These are phyloP conservation scores for Capreolus pygargus DNA, from an alignment of 2,113 vertebrate genomes.

Conservation along the genomic window DNA sequence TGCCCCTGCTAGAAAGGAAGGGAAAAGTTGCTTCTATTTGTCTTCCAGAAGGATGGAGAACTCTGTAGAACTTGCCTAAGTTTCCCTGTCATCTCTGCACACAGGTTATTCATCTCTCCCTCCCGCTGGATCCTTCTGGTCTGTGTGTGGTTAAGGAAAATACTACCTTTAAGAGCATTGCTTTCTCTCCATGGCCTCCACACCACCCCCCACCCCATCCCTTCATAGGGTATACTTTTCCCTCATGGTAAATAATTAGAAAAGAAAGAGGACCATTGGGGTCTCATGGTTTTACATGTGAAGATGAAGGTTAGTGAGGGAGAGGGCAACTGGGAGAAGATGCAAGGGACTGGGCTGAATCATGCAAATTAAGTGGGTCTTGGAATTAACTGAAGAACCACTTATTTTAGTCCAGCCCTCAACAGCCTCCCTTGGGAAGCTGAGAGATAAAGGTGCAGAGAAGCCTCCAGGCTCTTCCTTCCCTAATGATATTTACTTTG, in stretches of 20 bases:
- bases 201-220: rapidly evolving
- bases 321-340: not conserved
- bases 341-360: not conserved
- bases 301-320: not conserved
- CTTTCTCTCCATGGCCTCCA: not conserved
- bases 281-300: not conserved
- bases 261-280: not conserved
- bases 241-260: not conserved
- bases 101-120: not conserved
- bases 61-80: not conserved
- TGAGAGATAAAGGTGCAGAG: not conserved
- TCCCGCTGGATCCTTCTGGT: not conserved
- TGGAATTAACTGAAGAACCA: constrained; percentile 3
- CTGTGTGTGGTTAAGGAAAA: not conserved
- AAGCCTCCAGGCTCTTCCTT: not conserved
- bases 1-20: not conserved
- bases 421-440: not conserved
- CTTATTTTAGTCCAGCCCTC: not conserved
- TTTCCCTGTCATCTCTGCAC: not conserved
- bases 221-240: not conserved
- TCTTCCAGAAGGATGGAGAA: not conserved
- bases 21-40: not conserved
- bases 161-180: not conserved
- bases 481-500: constrained; percentile 34
- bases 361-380: constrained; percentile 10